Percentiles rank a stretch among this genome's conserved stretches.
phyloP scores from a whole-genome alignment of 2,113 vertebrate species.

The Tautogolabrus adspersus region DNA sequence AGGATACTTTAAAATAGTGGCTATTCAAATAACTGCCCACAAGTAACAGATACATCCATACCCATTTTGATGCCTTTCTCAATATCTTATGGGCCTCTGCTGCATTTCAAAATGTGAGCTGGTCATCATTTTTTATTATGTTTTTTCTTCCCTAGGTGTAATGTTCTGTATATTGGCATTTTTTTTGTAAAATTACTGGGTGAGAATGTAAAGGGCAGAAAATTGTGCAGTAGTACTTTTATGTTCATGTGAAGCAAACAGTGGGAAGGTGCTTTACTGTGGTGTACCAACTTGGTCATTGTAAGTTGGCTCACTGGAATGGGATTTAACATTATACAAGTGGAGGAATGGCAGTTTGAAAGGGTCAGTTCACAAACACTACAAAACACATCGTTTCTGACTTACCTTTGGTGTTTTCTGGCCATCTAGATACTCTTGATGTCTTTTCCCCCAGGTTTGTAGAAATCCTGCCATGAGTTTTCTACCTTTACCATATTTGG shows the following conservation, averaged over 20 bases:
- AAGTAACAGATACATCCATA: constrained; percentile 30
- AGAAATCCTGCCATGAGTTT: too few species aligned
- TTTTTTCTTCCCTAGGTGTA: constrained; percentile 77
- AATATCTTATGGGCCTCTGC: constrained; percentile 60
- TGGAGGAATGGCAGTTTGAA: constrained; percentile 8
- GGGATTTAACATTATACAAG: constrained; percentile 54
- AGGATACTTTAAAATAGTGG: constrained; percentile 43
- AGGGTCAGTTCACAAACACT: constrained; percentile 28
- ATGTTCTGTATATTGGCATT: constrained; percentile 79
- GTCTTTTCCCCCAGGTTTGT: too few species aligned
- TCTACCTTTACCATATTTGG: too few species aligned
- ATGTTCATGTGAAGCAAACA: constrained; percentile 80
- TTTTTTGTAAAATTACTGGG: constrained; percentile 82
- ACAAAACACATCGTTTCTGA: not conserved
- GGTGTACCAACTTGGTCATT: constrained; percentile 77
- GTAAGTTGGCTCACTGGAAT: constrained; percentile 67
- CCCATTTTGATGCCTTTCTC: constrained; percentile 73
- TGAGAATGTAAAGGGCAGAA: constrained; percentile 76
- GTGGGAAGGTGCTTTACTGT: constrained; percentile 82
- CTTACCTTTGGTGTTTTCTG: too few species aligned
- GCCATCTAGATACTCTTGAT: too few species aligned
- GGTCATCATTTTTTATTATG: constrained; percentile 47
- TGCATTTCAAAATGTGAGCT: constrained; percentile 58
- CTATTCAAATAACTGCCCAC: constrained; percentile 50
- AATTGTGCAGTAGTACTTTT: constrained; percentile 80